phyloP scores from a whole-genome alignment of 1,140 invertebrate genomes.

The Scaptomyza montana region DNA sequence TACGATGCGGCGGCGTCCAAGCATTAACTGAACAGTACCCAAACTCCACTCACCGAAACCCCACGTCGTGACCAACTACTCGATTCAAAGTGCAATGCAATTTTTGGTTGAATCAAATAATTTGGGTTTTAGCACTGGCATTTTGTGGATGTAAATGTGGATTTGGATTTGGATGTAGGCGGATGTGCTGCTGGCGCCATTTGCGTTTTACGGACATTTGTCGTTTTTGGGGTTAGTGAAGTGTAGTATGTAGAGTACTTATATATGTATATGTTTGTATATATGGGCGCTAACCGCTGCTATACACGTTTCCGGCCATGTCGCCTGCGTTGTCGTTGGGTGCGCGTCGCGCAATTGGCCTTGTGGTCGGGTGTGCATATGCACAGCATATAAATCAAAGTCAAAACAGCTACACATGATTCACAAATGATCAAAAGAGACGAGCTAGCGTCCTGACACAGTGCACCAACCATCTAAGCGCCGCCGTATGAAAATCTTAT shows the following conservation, averaged over 20 bases:
- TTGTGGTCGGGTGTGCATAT: constrained; percentile 51
- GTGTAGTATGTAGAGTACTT: no score
- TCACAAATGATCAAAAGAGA: constrained; percentile 77
- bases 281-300: constrained; percentile 30
- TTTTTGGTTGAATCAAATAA: constrained; percentile 68
- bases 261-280: no score
- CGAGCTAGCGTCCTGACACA: constrained; percentile 4
- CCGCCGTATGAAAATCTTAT: constrained; percentile 74
- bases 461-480: constrained; percentile 9
- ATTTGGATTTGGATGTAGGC: constrained; percentile 6
- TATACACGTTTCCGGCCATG: constrained; percentile 49
- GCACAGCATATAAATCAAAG: constrained; percentile 76
- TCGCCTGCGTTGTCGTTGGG: neutral
- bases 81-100: constrained; percentile 50
- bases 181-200: constrained; percentile 28
- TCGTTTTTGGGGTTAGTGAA: constrained; percentile 12
- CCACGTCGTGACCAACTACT: constrained; percentile 5
- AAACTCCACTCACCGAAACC: neutral
- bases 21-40: constrained; percentile 35
- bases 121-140: constrained; percentile 47
- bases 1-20: constrained; percentile 48
- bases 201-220: constrained; percentile 57
- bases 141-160: constrained; percentile 30
- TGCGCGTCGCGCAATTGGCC: constrained; percentile 25
- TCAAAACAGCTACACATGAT: constrained; percentile 75